A percentile compares a stretch with the other conserved stretches of the same genome.
phyloP scores from a whole-genome alignment of 2,113 vertebrate genomes.

The Myodes glareolus region DNA sequence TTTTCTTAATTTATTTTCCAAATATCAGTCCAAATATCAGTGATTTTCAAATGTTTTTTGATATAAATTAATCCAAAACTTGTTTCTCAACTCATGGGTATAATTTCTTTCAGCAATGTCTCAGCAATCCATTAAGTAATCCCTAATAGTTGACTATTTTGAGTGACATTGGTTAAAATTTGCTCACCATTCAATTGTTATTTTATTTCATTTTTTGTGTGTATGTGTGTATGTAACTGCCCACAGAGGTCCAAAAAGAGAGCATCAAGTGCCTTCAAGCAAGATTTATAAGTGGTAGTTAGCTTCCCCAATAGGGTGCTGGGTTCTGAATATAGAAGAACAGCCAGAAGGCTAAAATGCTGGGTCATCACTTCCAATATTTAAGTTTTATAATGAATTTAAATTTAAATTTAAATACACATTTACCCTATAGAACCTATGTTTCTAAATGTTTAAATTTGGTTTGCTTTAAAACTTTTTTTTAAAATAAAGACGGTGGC shows the following conservation, averaged over 20 bases:
- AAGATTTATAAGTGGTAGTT: neutral
- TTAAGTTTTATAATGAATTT: slow-evolving; percentile 31
- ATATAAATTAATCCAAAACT: slow-evolving; percentile 39
- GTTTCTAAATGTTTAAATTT: slow-evolving; percentile 55
- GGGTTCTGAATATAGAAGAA: neutral
- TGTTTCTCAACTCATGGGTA: neutral
- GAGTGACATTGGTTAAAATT: neutral
- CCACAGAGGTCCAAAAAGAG: neutral
- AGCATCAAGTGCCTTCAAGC: neutral
- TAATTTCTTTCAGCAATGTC: neutral
- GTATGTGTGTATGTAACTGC: neutral
- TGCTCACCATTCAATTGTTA: slow-evolving; percentile 10
- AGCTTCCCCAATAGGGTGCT: neutral
- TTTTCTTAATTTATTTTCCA: slow-evolving; percentile 13
- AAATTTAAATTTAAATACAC: neutral
- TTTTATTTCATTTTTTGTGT: neutral
- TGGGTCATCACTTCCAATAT: neutral
- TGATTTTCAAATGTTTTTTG: slow-evolving; percentile 34
- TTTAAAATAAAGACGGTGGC: slow-evolving; percentile 15
- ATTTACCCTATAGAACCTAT: slow-evolving; percentile 5
- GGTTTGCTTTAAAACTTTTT: neutral
- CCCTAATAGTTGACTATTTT: neutral
- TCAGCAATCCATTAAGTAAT: neutral
- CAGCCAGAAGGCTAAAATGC: neutral
- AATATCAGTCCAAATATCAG: neutral